These are phyloP conservation scores for Capricornis sumatraensis DNA, from an alignment of 2,113 vertebrate species.

Conservation along the genomic window DNA sequence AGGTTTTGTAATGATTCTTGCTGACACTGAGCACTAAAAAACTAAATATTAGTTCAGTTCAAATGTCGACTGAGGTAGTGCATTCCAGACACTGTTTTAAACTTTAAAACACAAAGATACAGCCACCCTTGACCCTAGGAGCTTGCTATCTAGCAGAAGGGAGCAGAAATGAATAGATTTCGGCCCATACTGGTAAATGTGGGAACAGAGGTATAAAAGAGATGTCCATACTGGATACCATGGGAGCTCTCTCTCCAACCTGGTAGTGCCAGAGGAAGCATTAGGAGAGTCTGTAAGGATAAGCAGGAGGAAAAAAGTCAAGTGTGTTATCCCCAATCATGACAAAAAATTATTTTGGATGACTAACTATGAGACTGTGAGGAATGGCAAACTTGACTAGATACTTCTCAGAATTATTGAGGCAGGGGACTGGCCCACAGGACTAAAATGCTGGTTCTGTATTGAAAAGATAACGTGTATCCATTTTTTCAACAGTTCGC, in stretches of 20 bases:
- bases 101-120: background rate
- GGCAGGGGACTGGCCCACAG: background rate
- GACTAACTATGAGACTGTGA: background rate
- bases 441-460: background rate
- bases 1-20: background rate
- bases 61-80: background rate
- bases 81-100: background rate
- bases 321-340: background rate
- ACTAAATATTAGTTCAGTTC: background rate
- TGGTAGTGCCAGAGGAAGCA: background rate
- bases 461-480: background rate
- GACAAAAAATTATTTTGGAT: background rate
- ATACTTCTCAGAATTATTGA: background rate
- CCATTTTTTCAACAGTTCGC: background rate
- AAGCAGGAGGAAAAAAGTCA: background rate
- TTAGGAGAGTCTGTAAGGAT: background rate
- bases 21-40: background rate
- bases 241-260: background rate
- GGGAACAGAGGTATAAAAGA: background rate
- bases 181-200: background rate
- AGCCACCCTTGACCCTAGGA: background rate
- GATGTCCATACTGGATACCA: background rate
- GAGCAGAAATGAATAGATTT: background rate
- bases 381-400: background rate
- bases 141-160: background rate